Conservation (phyloP, 2,113 vertebrate species). For the Rhinoderma darwinii region DNA sequence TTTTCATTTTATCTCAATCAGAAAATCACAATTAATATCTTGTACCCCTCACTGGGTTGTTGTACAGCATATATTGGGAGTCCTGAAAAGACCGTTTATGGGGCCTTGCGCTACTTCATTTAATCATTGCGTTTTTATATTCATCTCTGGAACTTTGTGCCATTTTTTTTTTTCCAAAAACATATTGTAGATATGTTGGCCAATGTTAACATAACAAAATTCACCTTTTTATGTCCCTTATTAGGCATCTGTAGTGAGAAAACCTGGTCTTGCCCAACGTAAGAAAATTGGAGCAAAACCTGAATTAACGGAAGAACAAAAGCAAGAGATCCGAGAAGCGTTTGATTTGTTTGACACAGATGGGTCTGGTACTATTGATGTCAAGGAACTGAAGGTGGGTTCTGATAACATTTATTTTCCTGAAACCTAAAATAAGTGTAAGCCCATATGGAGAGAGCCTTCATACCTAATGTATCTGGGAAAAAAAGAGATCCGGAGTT, state of each 20-base stretch:
- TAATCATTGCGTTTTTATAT: too few relatives aligned
- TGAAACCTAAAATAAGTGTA: too few relatives aligned
- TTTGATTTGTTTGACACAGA: slow-evolving; percentile 93
- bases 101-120: too few relatives aligned
- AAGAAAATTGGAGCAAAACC: slow-evolving; percentile 78
- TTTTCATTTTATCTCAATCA: too few relatives aligned
- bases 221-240: neutral
- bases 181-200: neutral
- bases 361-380: slow-evolving; percentile 86
- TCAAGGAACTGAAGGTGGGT: slow-evolving; percentile 90
- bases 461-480: too few relatives aligned
- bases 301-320: slow-evolving; percentile 88
- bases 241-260: slow-evolving; percentile 81
- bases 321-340: slow-evolving; percentile 91
- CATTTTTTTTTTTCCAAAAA: neutral
- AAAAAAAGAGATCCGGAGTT: too few relatives aligned
- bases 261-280: slow-evolving; percentile 70
- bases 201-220: neutral
- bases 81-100: too few relatives aligned
- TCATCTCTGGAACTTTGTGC: neutral
- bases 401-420: neutral
- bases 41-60: too few relatives aligned
- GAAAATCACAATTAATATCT: too few relatives aligned
- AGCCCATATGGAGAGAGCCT: too few relatives aligned
- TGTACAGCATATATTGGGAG: too few relatives aligned